Conservation (phyloP, 2,888 invertebrate genomes). For the Dugesia japonica region DNA sequence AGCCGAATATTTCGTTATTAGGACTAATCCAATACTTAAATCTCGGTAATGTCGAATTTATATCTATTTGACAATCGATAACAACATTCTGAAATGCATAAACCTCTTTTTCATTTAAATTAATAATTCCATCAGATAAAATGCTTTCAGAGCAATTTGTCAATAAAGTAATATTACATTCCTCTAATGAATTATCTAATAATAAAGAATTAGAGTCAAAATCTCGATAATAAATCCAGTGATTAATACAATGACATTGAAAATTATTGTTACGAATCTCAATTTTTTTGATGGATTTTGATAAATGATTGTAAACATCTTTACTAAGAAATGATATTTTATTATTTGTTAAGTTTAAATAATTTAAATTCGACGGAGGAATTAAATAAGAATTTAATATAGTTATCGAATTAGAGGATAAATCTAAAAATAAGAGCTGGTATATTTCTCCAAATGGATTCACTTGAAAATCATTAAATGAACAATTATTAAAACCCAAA, state of each 20-base stretch:
- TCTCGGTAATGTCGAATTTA: not conserved
- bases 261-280: not conserved
- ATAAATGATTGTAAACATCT: not conserved
- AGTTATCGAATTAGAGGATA: not conserved
- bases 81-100: not conserved
- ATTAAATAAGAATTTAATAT: not conserved
- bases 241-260: not conserved
- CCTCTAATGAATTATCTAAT: not conserved
- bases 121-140: too few relatives aligned
- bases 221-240: not conserved
- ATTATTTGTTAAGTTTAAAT: not conserved
- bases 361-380: not conserved
- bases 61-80: not conserved
- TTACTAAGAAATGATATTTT: not conserved
- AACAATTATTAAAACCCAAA: not conserved
- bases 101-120: not conserved
- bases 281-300: not conserved
- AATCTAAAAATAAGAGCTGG: not conserved
- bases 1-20: not conserved
- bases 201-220: not conserved
- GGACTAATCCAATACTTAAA: not conserved
- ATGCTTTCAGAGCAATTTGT: not conserved
- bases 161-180: not conserved
- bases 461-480: not conserved
- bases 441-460: not conserved